Base-by-base conservation (phyloP, 1,140 invertebrate genomes). In the Magallana angulata region DNA sequence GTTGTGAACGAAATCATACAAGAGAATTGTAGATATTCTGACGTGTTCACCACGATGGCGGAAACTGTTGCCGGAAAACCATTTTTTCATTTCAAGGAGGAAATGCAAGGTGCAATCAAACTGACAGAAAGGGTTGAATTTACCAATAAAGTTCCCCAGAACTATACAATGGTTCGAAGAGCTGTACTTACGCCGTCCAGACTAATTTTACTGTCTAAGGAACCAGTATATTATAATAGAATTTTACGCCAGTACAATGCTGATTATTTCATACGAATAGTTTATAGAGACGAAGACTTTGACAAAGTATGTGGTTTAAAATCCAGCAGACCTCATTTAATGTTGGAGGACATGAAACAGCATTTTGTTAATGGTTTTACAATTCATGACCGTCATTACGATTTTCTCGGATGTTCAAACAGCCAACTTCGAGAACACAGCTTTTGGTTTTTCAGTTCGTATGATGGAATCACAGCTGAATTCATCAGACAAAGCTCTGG, bases 241-340 rank as follows among this genome's bases (percentile, higher is more conserved):
- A 68, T 87, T 62, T 24, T 87, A 56, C 85, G 76, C 12, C 80
- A 87, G 36, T 82, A 87, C 59, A 56, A 87, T 58, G 24, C 58
- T 5, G 81, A 87, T 57, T 82, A 60, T 30, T 87, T 87, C 30
- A n/a, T 87, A 57, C 59, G 85, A 8, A 30, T 87, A 30, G 60
- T 83, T 5, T 87, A 64, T 60, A 18, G 85, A 6, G 85, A 87
- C 57, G 85, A 87, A 82, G 81, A 87, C 82, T 87, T 81, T 24
- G 58, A 60, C 48, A 82, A 48, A 64, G 3, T 87, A 2, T 60
- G 36, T 56, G 80, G 30, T 0, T 0, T 68, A 5, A 30, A 30
- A 4, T 9, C 76, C 7, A 59, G 68, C 14, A n/a, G 30, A 64
- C n/a, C 56, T 9, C 24, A 48, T 9, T 64, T 24, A 24, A 24